phyloP scores from a whole-genome alignment of 2,113 vertebrate genomes.

The Miniopterus natalensis region DNA sequence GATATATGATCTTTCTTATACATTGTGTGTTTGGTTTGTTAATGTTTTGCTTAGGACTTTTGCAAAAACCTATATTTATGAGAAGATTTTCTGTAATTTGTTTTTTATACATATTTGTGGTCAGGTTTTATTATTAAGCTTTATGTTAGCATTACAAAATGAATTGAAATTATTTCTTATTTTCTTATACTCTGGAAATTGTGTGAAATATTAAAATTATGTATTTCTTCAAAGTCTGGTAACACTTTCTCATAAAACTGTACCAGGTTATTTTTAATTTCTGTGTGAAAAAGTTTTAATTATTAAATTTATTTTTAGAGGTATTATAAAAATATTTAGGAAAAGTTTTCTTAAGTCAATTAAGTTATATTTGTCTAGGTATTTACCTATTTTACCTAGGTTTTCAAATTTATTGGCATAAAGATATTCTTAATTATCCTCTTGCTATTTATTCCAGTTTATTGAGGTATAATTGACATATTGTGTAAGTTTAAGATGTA shows the following conservation, averaged over 20 bases:
- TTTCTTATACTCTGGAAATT: background rate
- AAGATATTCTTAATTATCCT: background rate
- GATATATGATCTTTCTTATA: background rate
- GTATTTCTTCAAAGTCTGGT: background rate
- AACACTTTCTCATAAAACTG: background rate
- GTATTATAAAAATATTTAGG: background rate
- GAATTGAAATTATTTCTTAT: background rate
- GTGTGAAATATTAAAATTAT: background rate
- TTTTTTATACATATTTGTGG: background rate
- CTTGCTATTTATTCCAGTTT: background rate
- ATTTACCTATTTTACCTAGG: background rate
- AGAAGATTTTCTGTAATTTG: background rate
- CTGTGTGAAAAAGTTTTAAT: background rate
- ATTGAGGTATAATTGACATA: background rate
- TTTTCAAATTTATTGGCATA: background rate
- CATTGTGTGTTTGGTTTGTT: background rate
- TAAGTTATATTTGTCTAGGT: background rate
- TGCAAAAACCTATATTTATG: background rate
- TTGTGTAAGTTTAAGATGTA: background rate
- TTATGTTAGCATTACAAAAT: background rate
- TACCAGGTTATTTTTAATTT: background rate
- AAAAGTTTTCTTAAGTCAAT: background rate
- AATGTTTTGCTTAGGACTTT: background rate
- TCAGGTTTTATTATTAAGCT: background rate
- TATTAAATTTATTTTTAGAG: background rate